Evolutionary conservation across 2,113 vertebrate species (phyloP).

Genomic region (Silurus asotus): DNA sequence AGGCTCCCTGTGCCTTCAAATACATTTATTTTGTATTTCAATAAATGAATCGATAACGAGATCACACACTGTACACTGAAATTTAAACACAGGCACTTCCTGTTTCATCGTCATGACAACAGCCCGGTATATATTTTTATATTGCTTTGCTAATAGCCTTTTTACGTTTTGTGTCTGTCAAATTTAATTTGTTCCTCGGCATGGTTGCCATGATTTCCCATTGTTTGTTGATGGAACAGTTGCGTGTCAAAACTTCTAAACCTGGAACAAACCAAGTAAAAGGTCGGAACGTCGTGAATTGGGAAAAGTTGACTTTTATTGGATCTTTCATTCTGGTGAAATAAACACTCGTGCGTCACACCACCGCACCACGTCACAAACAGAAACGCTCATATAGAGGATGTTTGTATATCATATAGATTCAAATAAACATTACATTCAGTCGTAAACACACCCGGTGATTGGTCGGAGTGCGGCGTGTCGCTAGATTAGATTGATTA

Average conservation of each 20-base stretch:
- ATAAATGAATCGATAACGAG: background rate
- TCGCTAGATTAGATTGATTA: background rate
- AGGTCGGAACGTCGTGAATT: no score
- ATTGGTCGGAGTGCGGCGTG: background rate
- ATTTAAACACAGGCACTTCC: background rate
- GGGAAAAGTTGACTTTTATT: slow-evolving; percentile 8
- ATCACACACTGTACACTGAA: background rate
- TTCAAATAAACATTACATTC: slow-evolving; percentile 20
- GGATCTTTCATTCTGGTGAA: background rate
- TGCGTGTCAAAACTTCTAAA: no score
- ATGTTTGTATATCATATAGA: no score
- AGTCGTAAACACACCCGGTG: background rate
- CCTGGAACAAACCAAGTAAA: background rate
- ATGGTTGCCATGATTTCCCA: no score
- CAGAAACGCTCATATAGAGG: background rate
- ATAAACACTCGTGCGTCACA: background rate
- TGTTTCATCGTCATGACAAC: background rate
- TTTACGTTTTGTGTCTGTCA: background rate
- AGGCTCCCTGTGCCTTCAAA: background rate
- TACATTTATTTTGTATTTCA: background rate
- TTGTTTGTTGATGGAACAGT: no score
- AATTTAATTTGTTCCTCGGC: background rate
- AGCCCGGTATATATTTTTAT: no score
- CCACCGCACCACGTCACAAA: background rate
- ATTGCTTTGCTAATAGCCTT: background rate